A percentile compares a stretch with the other conserved stretches of the same genome.
Evolutionary conservation across 2,797 vertebrate genomes (phyloP).

Genomic region (Parauchenoglanis ngamensis): DNA sequence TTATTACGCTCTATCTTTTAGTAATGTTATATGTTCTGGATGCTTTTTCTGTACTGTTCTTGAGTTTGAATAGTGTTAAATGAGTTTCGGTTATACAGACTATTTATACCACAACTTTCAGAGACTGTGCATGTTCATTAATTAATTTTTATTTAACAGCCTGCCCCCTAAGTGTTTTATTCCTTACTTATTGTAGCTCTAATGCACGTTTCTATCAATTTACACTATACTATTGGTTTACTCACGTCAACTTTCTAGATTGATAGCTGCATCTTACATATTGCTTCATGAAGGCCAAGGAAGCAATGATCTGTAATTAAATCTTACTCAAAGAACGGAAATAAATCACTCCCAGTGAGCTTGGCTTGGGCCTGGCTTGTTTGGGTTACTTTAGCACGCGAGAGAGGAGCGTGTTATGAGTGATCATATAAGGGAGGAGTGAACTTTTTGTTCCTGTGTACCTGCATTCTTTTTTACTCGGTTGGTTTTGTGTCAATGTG

Average conservation of each 20-base stretch:
- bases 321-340: neutral
- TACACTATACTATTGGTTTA: neutral
- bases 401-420: neutral
- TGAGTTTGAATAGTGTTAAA: neutral
- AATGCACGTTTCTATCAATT: neutral
- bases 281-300: neutral
- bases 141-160: neutral
- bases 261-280: neutral
- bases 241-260: neutral
- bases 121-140: no score
- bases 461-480: constrained; percentile 7
- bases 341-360: neutral
- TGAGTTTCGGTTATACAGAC: neutral
- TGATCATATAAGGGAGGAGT: neutral
- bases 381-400: neutral
- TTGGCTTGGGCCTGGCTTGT: neutral
- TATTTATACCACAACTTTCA: neutral
- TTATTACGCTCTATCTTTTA: neutral
- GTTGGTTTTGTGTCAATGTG: constrained; percentile 13
- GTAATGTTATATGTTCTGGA: neutral
- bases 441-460: constrained; percentile 1
- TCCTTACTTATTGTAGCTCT: neutral
- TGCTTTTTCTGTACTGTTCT: neutral
- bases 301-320: neutral
- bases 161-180: neutral